Percentiles rank a stretch among this genome's conserved stretches.
These are phyloP conservation scores for Gallinago stenura DNA, from an alignment of 2,797 vertebrate species.

Conservation along the genomic window DNA sequence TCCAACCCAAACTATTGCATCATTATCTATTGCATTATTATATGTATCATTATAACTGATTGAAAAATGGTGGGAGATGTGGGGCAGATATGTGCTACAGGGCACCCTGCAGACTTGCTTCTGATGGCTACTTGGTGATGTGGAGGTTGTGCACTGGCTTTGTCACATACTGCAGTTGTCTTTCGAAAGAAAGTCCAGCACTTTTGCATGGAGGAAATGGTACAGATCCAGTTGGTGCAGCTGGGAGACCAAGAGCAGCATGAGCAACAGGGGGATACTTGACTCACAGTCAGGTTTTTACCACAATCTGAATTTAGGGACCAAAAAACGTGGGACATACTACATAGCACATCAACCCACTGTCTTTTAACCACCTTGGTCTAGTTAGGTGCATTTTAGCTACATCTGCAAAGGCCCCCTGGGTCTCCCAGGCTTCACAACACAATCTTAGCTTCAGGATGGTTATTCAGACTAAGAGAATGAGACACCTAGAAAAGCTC, in stretches of 20 bases:
- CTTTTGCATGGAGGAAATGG: neutral
- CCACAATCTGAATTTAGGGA: neutral
- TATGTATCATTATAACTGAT: neutral
- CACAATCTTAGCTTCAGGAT: neutral
- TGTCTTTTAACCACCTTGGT: neutral
- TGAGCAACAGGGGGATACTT: neutral
- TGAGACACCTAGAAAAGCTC: neutral
- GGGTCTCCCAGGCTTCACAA: neutral
- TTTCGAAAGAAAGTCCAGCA: neutral
- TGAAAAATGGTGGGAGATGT: neutral
- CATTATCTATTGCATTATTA: neutral
- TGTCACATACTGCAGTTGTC: neutral
- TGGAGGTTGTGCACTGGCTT: neutral
- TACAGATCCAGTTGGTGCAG: neutral
- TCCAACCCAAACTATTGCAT: neutral
- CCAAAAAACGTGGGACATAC: neutral
- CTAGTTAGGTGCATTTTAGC: neutral
- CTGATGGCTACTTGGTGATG: neutral
- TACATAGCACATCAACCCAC: neutral
- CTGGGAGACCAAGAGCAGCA: neutral
- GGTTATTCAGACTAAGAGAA: neutral
- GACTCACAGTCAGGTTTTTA: neutral
- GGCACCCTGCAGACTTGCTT: neutral
- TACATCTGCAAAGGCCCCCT: neutral
- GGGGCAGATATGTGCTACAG: neutral